These are phyloP conservation scores for Latheticus oryzae DNA, from an alignment of 2,888 invertebrate genomes.

Conservation along the genomic window DNA sequence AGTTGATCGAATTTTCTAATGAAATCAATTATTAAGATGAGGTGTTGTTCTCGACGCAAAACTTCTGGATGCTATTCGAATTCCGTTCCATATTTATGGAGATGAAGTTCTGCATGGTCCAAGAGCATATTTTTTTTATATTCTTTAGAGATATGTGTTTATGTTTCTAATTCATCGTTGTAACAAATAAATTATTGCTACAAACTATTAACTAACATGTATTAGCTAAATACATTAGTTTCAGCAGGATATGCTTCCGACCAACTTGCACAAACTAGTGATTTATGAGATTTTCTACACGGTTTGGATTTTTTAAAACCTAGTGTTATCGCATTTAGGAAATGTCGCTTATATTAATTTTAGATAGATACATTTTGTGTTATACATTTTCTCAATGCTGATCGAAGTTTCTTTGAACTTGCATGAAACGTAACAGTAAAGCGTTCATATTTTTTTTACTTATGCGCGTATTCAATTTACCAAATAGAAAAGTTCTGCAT, in stretches of 20 bases:
- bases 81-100: conserved; percentile 36
- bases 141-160: conserved; percentile 33
- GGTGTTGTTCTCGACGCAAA: conserved; percentile 29
- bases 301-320: too few relatives aligned
- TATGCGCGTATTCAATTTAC: too few relatives aligned
- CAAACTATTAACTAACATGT: conserved; percentile 34
- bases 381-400: too few relatives aligned
- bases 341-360: too few relatives aligned
- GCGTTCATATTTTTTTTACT: too few relatives aligned
- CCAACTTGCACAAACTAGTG: conserved; percentile 21
- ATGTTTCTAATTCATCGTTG: conserved; percentile 38
- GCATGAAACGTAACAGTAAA: too few relatives aligned
- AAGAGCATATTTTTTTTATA: conserved; percentile 25
- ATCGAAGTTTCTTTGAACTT: too few relatives aligned
- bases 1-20: conserved; percentile 39
- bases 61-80: conserved; percentile 34
- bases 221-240: conserved; percentile 32
- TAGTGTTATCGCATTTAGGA: too few relatives aligned
- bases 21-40: conserved; percentile 40
- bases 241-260: conserved; percentile 20
- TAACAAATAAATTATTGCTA: conserved; percentile 39
- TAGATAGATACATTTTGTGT: too few relatives aligned
- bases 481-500: too few relatives aligned
- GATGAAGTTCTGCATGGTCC: conserved; percentile 15
- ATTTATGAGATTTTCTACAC: conserved; percentile 31